Base-by-base conservation (phyloP, 1,140 invertebrate genomes). In the Leptinotarsa undecemlineata region DNA sequence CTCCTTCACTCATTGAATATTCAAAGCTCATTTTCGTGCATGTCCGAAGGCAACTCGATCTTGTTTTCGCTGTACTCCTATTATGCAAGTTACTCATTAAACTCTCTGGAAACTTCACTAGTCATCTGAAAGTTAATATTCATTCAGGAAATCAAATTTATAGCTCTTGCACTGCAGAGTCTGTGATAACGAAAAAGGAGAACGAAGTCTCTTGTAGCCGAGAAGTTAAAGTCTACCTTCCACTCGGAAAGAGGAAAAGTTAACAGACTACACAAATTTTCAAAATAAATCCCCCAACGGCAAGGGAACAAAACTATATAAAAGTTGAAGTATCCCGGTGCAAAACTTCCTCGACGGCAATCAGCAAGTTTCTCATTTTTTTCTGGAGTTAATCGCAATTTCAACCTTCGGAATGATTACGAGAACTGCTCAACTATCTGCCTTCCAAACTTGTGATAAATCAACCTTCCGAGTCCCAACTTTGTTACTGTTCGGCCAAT, bases 111-210 rank as follows among this genome's bases (percentile, higher is more conserved):
- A 69, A 69, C 68, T 69, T 69, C 33, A 4, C 48, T 19, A 48
- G 68, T 68, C 66, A 68, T 68, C 66, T 42, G n/a, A n/a, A 69
- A 48, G 33, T 69, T 48, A 69, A 48, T 48, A 48, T 69, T 69
- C 68, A 69, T 69, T 69, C 42, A 69, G 68, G 19, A 48, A 69
- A 69, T 69, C 68, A 69, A 69, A 69, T 69, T 69, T 69, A 69
- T 48, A 48, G 68, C 33, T 69, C 48, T 14, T 69, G 21, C 48
- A 57, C 21, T 33, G 68, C 68, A 26, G 3, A 13, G 67, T 21
- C 67, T 48, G 67, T n/a, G 42, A 48, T 19, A 42, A 48, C 68
- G 42, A 48, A 48, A 69, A 69, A 69, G 20, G 48, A 69, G 14
- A 64, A 64, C 0, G 48, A 69, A 69, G 68, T 48, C 15, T 69